Conservation (phyloP, 2,113 vertebrate species). For the Aptenodytes patagonicus region DNA sequence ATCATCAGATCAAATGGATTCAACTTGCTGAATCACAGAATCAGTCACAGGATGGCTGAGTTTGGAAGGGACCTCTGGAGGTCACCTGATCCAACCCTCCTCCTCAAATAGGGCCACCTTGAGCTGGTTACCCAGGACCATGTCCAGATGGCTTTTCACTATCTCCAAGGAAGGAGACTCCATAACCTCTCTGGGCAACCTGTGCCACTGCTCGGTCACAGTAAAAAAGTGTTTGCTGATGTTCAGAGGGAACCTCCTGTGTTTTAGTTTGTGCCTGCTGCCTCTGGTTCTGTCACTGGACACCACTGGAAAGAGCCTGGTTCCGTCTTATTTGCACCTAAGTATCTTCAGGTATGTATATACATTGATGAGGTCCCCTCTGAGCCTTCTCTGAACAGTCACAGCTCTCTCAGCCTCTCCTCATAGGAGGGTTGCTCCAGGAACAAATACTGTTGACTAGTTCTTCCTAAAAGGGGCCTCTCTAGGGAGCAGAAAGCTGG, state of each 20-base stretch:
- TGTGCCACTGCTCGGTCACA: neutral
- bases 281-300: neutral
- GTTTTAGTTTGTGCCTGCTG: neutral
- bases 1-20: neutral
- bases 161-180: neutral
- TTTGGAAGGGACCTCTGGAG: neutral
- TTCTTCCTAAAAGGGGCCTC: neutral
- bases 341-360: neutral
- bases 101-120: neutral
- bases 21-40: neutral
- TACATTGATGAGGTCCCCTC: too few relatives aligned
- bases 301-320: neutral
- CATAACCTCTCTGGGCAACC: neutral
- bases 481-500: neutral
- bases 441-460: neutral
- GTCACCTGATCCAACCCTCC: neutral
- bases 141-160: neutral
- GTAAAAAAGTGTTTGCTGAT: neutral
- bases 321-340: neutral
- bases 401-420: neutral
- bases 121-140: accelerated
- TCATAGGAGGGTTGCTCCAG: neutral
- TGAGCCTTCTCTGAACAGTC: neutral
- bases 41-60: neutral
- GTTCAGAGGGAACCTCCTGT: neutral